phyloP scores from a whole-genome alignment of 35 echinoderm and acorn worm genomes.

The Lytechinus pictus region DNA sequence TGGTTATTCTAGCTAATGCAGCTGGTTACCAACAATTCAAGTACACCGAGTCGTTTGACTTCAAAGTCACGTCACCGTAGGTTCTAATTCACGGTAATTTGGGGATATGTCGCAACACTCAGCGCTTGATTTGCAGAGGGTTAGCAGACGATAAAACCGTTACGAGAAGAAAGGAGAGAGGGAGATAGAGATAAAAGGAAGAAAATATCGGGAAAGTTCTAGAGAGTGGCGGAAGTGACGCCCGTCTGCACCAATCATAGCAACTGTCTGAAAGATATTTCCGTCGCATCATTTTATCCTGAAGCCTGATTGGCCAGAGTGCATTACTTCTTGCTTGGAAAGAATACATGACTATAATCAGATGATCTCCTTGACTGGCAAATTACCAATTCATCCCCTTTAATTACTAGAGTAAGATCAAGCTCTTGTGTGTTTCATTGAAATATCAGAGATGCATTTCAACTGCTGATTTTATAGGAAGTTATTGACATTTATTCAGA shows the following conservation, averaged over 20 bases:
- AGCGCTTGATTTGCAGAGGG: neutral
- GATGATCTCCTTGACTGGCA: neutral
- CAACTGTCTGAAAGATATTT: neutral
- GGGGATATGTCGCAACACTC: neutral
- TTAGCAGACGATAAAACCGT: neutral
- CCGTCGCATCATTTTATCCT: neutral
- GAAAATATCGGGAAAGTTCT: conserved; percentile 23
- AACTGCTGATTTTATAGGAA: no score
- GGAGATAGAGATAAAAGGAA: neutral
- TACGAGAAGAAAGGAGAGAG: neutral
- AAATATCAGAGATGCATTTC: neutral
- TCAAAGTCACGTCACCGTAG: conserved; percentile 3
- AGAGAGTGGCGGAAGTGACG: neutral
- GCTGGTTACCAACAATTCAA: neutral
- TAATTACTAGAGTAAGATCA: neutral
- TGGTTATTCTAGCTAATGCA: neutral
- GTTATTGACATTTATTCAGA: no score
- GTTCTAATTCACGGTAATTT: conserved; percentile 14
- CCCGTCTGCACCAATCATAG: neutral
- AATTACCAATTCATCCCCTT: conserved; percentile 15
- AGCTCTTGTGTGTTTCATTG: neutral
- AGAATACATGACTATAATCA: neutral
- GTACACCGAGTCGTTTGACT: neutral
- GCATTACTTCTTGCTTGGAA: neutral
- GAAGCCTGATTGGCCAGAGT: neutral